Conservation (phyloP, 1,140 invertebrate genomes). For the Hyles vespertilio region DNA sequence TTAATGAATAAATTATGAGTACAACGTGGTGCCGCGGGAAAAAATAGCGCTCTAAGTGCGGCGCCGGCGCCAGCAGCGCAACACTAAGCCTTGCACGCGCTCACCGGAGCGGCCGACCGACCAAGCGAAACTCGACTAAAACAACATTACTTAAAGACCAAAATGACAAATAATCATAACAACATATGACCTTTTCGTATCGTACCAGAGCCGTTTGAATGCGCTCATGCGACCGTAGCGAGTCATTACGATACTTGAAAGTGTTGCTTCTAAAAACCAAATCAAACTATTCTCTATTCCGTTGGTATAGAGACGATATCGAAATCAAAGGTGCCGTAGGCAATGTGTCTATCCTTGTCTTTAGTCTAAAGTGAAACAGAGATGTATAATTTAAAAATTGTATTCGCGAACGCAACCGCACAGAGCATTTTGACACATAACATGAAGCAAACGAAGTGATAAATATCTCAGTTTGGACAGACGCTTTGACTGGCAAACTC, state of each 20-base stretch:
- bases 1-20: constrained; percentile 68
- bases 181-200: constrained; percentile 38
- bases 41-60: constrained; percentile 64
- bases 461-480: constrained; percentile 56
- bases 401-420: constrained; percentile 44
- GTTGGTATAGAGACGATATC: constrained; percentile 43
- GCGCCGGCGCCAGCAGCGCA: constrained; percentile 60
- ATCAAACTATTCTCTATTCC: constrained; percentile 51
- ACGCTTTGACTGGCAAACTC: constrained; percentile 45
- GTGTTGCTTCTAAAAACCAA: constrained; percentile 45
- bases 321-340: constrained; percentile 14
- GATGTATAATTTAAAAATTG: constrained; percentile 42
- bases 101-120: constrained; percentile 10
- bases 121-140: no score
- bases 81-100: constrained; percentile 49
- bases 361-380: constrained; percentile 25
- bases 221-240: constrained; percentile 67
- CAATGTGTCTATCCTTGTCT: constrained; percentile 26
- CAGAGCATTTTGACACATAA: constrained; percentile 59
- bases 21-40: constrained; percentile 49
- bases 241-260: constrained; percentile 64
- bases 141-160: no score
- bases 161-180: neutral
- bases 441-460: constrained; percentile 49
- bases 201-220: constrained; percentile 36